Percentiles rank a stretch among this genome's conserved stretches.
These are phyloP conservation scores for Serranochromis macrocephalus DNA, from an alignment of 2,113 vertebrate species.

Conservation along the genomic window DNA sequence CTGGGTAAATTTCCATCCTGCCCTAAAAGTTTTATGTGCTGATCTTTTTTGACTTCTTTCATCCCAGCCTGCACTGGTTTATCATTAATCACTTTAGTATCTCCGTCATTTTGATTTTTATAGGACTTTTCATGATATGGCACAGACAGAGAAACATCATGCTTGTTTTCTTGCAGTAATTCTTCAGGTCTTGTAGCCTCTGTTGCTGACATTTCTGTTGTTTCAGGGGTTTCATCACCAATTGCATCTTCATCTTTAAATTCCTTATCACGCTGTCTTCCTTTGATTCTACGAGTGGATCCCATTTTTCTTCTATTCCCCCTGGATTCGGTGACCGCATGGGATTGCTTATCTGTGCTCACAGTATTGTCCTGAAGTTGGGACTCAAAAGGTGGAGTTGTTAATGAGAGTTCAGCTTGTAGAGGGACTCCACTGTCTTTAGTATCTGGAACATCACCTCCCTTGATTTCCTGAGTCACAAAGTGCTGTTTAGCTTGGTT, in stretches of 20 bases:
- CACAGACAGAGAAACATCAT: background rate
- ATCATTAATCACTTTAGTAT: background rate
- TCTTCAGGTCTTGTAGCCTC: background rate
- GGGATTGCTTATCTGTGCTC: background rate
- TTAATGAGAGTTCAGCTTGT: rapidly evolving
- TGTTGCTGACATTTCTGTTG: background rate
- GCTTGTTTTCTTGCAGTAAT: background rate
- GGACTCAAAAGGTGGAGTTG: background rate
- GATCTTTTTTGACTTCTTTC: background rate
- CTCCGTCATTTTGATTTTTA: background rate
- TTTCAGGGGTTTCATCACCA: background rate
- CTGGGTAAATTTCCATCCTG: background rate
- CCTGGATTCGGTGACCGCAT: rapidly evolving
- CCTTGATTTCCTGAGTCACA: background rate
- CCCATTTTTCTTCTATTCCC: constrained; percentile 15
- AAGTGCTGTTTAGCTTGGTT: background rate
- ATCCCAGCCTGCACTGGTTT: background rate
- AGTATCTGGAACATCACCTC: too few relatives aligned
- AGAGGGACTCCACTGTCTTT: rapidly evolving
- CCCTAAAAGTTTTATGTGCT: background rate
- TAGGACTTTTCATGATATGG: background rate
- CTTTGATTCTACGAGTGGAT: background rate
- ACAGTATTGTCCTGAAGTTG: background rate
- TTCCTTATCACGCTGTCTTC: background rate
- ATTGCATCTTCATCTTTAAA: background rate